A percentile compares a stretch with the other conserved stretches of the same genome.
These are phyloP conservation scores for Butorides virescens DNA, from an alignment of 2,113 vertebrate species.

Conservation along the genomic window DNA sequence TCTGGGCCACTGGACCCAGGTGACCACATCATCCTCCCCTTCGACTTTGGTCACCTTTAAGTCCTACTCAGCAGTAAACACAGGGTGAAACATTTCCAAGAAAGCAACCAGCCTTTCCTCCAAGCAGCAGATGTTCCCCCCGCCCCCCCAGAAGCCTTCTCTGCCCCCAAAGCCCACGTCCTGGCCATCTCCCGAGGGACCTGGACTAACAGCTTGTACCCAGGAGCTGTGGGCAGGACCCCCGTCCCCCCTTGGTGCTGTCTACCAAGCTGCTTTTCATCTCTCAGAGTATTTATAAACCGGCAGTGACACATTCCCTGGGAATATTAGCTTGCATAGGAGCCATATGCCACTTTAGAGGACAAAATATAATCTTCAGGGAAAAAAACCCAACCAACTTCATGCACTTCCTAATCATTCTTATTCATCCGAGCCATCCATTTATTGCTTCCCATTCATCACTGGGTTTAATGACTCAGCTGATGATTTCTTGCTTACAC, in stretches of 20 bases:
- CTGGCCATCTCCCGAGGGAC: neutral
- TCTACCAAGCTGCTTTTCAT: neutral
- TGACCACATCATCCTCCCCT: neutral
- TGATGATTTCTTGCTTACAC: conserved; percentile 30
- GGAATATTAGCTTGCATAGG: neutral
- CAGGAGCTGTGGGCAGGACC: neutral
- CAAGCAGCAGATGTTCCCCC: neutral
- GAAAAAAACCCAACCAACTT: neutral
- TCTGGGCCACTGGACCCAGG: rapidly evolving
- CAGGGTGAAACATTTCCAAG: neutral
- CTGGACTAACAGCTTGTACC: neutral
- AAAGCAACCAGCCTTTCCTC: neutral
- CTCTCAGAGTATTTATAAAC: neutral
- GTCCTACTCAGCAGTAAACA: neutral
- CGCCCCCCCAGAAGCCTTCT: neutral
- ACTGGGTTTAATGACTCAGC: conserved; percentile 33
- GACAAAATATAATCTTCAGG: neutral
- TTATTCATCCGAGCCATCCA: neutral
- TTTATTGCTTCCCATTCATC: conserved; percentile 38
- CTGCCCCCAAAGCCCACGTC: neutral
- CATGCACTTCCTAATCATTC: neutral
- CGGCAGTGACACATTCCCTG: neutral
- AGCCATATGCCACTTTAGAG: conserved; percentile 18
- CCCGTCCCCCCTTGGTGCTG: neutral
- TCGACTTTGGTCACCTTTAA: neutral